A percentile compares a stretch with the other conserved stretches of the same genome.
Conservation (phyloP, 2,888 invertebrate species). For the Caenorhabditis sinica region DNA sequence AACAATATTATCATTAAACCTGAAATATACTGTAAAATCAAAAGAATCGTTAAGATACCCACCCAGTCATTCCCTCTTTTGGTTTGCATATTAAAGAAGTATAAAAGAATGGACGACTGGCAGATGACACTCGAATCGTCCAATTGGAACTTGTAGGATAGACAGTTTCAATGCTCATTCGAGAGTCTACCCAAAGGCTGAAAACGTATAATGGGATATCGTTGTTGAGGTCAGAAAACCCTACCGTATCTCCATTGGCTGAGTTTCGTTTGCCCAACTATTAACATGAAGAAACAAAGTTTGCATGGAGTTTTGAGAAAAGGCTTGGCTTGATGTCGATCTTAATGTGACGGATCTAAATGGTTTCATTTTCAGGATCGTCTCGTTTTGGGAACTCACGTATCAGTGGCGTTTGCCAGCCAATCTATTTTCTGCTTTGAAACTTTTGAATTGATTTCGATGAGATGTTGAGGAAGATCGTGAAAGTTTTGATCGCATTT, state of each 20-base stretch:
- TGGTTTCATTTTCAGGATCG: neutral
- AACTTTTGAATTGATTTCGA: slow-evolving; percentile 48
- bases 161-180: slow-evolving; percentile 76
- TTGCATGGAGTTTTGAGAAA: slow-evolving; percentile 75
- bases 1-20: slow-evolving; percentile 57
- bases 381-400: slow-evolving; percentile 16
- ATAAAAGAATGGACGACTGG: slow-evolving; percentile 71
- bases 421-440: slow-evolving; percentile 57
- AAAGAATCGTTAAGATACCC: neutral
- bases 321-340: slow-evolving; percentile 74
- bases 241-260: slow-evolving; percentile 62
- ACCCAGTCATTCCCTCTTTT: slow-evolving; percentile 64
- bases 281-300: slow-evolving; percentile 74
- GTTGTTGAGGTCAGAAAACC: neutral
- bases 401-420: slow-evolving; percentile 55
- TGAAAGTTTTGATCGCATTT: slow-evolving; percentile 74
- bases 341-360: slow-evolving; percentile 75
- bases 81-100: slow-evolving; percentile 72
- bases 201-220: slow-evolving; percentile 3
- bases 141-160: slow-evolving; percentile 75
- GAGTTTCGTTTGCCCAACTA: slow-evolving; percentile 31
- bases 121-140: slow-evolving; percentile 71
- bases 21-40: neutral
- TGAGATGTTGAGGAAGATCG: slow-evolving; percentile 70
- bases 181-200: slow-evolving; percentile 79